phyloP scores from a whole-genome alignment of 2,888 invertebrate species.

The Papilio elwesi region DNA sequence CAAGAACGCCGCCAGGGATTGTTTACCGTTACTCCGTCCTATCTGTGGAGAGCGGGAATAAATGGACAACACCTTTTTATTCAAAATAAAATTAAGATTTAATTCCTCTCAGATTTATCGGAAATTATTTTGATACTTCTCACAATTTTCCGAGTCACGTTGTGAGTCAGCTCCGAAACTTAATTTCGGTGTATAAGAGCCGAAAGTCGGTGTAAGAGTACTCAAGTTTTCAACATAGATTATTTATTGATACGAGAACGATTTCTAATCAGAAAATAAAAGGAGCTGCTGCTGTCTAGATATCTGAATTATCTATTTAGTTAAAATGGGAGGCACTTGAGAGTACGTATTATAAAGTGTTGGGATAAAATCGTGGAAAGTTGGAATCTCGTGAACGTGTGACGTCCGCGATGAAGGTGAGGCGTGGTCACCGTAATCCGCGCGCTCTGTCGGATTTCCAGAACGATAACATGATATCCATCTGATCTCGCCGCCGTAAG shows the following conservation, averaged over 20 bases:
- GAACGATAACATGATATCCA: slow-evolving; percentile 48
- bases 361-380: not conserved
- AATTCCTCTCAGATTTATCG: too few relatives aligned
- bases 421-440: slow-evolving; percentile 58
- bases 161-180: too few relatives aligned
- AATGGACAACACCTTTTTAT: slow-evolving; percentile 4
- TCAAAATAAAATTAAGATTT: not conserved
- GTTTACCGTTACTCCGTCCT: slow-evolving; percentile 54
- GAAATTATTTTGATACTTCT: too few relatives aligned
- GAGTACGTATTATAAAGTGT: not conserved
- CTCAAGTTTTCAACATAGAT: not conserved
- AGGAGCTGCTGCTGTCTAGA: not conserved
- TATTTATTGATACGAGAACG: not conserved
- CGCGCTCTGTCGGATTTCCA: slow-evolving; percentile 42
- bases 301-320: slow-evolving; percentile 1
- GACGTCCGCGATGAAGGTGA: slow-evolving; percentile 42
- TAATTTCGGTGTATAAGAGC: too few relatives aligned
- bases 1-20: slow-evolving; percentile 64
- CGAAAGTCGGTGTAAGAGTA: not conserved
- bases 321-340: slow-evolving; percentile 7
- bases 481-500: slow-evolving; percentile 65
- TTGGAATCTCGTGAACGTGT: slow-evolving; percentile 37
- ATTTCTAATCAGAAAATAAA: slow-evolving; percentile 1
- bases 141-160: too few relatives aligned
- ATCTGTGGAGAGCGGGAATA: slow-evolving; percentile 19